Evolutionary conservation across 2,888 invertebrate genomes (phyloP), one percentile per base, ranked within the genome.

Genomic region (Dryomyza anilis): DNA sequence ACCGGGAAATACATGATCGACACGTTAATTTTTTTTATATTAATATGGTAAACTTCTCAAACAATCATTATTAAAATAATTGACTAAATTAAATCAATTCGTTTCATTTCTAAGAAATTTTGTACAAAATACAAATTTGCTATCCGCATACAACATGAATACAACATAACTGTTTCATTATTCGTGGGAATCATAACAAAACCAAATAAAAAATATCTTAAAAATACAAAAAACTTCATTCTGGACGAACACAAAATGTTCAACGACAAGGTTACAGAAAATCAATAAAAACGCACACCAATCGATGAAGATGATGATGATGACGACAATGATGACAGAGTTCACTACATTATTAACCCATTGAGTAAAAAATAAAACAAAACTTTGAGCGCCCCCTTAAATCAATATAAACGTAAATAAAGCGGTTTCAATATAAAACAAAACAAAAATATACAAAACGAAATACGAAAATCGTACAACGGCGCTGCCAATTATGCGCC

Each of bases 231-330:
- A n/a, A n/a, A n/a, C n/a, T n/a, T n/a, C n/a, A n/a, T n/a, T n/a
- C n/a, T n/a, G n/a, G n/a, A n/a, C n/a, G n/a, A 25, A n/a, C 50
- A 50, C 23, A 21, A 19, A 46, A 21, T 46, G 12, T 10, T 21
- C 46, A 46, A 29, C 7, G 55, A 48, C 53, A 36, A 56, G 56
- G 56, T 56, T 56, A 56, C 56, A 23, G 39, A 56, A 56, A 56
- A 39, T 56, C 56, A 56, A 56, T 56, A 56, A 56, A 56, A 56
- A 56, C 36, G 39, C 56, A 56, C 56, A 56, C 56, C 56, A 56
- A 52, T n/a, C 56, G 36, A 25, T 23, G 52, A n/a, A n/a, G n/a
- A n/a, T n/a, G n/a, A n/a, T n/a, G n/a, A 12, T 33, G 50, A 10
- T 23, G 25, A 14, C 12, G 50, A 27, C 19, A 50, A 27, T 3